Evolutionary conservation across 2,113 vertebrate genomes (phyloP).

Genomic region (Leuciscus idus): DNA sequence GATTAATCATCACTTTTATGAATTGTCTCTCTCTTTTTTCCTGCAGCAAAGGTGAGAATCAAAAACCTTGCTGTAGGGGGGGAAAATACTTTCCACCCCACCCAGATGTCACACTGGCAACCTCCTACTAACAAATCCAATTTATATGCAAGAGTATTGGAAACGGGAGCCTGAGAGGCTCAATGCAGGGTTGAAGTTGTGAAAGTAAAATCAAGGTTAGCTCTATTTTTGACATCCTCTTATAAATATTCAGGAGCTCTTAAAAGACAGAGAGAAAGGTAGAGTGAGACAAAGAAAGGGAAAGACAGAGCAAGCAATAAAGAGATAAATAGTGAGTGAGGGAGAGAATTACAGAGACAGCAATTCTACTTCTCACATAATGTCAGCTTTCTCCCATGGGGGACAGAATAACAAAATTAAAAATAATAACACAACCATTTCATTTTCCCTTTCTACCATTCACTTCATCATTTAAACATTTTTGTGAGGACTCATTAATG

Average conservation of each 20-base stretch:
- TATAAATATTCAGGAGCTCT: conserved; percentile 74
- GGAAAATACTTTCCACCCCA: conserved; percentile 30
- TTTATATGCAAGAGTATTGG: conserved; percentile 60
- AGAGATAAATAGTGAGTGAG: background rate
- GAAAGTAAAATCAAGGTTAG: conserved; percentile 70
- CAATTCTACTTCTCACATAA: conserved; percentile 69
- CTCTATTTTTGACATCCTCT: conserved; percentile 66
- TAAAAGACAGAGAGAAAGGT: conserved; percentile 57
- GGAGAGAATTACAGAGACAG: conserved; percentile 66
- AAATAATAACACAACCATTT: conserved; percentile 55
- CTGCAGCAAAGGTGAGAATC: conserved; percentile 54
- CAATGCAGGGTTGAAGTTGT: conserved; percentile 60
- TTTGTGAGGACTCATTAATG: background rate
- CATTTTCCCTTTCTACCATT: conserved; percentile 17
- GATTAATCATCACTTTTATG: conserved; percentile 38
- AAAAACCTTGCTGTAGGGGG: conserved; percentile 48
- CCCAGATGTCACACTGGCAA: conserved; percentile 56
- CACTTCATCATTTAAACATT: conserved; percentile 11
- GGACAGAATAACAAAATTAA: conserved; percentile 71
- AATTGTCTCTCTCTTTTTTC: conserved; percentile 35
- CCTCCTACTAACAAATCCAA: conserved; percentile 45
- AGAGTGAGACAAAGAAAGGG: conserved; percentile 1
- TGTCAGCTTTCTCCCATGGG: conserved; percentile 69
- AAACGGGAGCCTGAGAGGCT: conserved; percentile 50
- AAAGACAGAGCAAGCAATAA: conserved; percentile 44